Evolutionary conservation across 2,113 vertebrate genomes (phyloP).

Genomic region (Leptobrachium ailaonicum): DNA sequence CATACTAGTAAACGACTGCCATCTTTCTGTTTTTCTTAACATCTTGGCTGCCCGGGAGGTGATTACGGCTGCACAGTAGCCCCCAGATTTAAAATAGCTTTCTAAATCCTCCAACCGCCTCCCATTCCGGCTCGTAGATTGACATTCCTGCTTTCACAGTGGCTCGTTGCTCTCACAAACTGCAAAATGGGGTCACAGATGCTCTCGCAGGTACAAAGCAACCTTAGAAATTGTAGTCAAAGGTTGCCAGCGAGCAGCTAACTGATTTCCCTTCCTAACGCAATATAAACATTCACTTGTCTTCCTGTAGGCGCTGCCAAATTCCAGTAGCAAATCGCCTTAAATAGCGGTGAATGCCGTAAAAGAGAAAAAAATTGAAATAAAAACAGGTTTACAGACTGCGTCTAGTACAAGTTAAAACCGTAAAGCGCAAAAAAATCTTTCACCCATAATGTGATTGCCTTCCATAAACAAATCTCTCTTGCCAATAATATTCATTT

Average conservation of each 20-base stretch:
- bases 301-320: slow-evolving; percentile 48
- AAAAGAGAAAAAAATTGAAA: slow-evolving; percentile 4
- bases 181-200: slow-evolving; percentile 43
- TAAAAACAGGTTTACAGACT: slow-evolving; percentile 33
- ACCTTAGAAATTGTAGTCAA: slow-evolving; percentile 49
- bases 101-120: neutral
- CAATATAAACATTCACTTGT: slow-evolving; percentile 51
- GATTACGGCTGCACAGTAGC: too few species aligned
- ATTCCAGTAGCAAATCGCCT: slow-evolving; percentile 49
- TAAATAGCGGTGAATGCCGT: slow-evolving; percentile 47
- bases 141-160: slow-evolving; percentile 32
- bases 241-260: slow-evolving; percentile 47
- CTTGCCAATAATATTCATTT: slow-evolving; percentile 21
- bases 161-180: slow-evolving; percentile 16
- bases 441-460: slow-evolving; percentile 40
- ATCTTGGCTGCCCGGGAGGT: too few species aligned
- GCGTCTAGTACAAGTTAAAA: slow-evolving; percentile 33
- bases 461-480: slow-evolving; percentile 34
- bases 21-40: too few species aligned
- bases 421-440: slow-evolving; percentile 25
- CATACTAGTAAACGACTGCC: too few species aligned
- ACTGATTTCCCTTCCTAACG: slow-evolving; percentile 50
- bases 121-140: slow-evolving; percentile 14
- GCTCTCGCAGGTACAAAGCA: slow-evolving; percentile 45
- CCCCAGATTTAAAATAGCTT: too few species aligned